Percentiles rank a stretch among this genome's conserved stretches.
These are phyloP conservation scores for Epiperipatus broadwayi DNA, from an alignment of 2,888 invertebrate species.

Conservation along the genomic window DNA sequence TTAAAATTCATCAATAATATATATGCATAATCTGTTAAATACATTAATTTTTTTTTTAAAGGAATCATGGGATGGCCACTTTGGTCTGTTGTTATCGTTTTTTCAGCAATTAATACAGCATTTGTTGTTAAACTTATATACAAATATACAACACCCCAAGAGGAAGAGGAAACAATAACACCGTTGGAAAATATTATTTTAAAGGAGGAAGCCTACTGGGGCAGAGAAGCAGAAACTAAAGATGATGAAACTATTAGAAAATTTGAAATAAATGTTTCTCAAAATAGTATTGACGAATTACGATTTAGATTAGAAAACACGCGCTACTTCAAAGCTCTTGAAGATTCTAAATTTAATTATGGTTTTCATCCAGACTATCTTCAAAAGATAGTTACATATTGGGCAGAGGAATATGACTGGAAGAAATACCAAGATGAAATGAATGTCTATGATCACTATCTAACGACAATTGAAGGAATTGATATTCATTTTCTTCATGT, in stretches of 20 bases:
- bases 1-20: too few species aligned
- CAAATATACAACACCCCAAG: too few species aligned
- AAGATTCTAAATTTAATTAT: conserved; percentile 47
- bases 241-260: conserved; percentile 8
- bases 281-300: conserved; percentile 18
- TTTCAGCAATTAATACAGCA: too few species aligned
- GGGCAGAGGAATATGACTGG: conserved; percentile 56
- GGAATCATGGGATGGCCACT: too few species aligned
- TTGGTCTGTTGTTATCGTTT: too few species aligned
- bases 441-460: conserved; percentile 54
- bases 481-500: conserved; percentile 55
- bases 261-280: conserved; percentile 13
- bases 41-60: too few species aligned
- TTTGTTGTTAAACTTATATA: too few species aligned
- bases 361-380: conserved; percentile 56
- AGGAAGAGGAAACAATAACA: not conserved
- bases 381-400: conserved; percentile 47
- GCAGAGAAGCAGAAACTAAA: not conserved
- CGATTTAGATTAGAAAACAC: conserved; percentile 32
- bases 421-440: conserved; percentile 42
- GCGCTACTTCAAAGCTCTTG: conserved; percentile 24
- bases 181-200: conserved; percentile 3
- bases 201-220: conserved; percentile 12
- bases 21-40: too few species aligned
- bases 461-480: conserved; percentile 53